These are phyloP conservation scores for Taurulus bubalis DNA, from an alignment of 2,113 vertebrate species.

Conservation along the genomic window DNA sequence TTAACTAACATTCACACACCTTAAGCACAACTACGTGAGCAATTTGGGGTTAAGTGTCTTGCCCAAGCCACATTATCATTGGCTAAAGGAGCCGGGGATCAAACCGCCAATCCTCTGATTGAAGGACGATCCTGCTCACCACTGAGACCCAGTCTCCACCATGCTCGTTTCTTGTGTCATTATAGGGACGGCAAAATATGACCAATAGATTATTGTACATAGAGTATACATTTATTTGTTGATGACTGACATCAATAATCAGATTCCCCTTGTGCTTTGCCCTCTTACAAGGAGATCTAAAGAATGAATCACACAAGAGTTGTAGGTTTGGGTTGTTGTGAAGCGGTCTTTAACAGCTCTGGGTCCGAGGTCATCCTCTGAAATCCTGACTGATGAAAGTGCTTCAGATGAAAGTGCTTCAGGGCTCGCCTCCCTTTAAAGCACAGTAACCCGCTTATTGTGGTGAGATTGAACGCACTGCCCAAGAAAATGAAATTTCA, in stretches of 20 bases:
- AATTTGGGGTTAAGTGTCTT: no score
- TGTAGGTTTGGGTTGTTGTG: not conserved
- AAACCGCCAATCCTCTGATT: no score
- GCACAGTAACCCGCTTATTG: not conserved
- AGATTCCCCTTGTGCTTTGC: not conserved
- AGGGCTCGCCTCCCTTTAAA: not conserved
- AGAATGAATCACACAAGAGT: not conserved
- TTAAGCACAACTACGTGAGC: no score
- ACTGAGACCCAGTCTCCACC: no score
- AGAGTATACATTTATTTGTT: not conserved
- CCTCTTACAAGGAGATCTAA: not conserved
- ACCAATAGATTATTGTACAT: not conserved
- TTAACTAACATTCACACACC: no score
- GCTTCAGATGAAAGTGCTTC: slow-evolving; percentile 39
- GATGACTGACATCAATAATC: not conserved
- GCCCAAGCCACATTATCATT: no score
- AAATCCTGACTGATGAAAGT: slow-evolving; percentile 43
- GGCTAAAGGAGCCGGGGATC: no score
- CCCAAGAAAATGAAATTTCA: slow-evolving; percentile 35
- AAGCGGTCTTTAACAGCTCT: not conserved
- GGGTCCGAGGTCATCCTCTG: slow-evolving; percentile 5
- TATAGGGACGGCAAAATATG: no score
- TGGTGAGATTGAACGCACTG: slow-evolving; percentile 11
- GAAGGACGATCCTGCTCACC: no score
- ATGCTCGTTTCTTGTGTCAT: no score